Base-by-base conservation (phyloP, 2,797 vertebrate species). In the Argya squamiceps region DNA sequence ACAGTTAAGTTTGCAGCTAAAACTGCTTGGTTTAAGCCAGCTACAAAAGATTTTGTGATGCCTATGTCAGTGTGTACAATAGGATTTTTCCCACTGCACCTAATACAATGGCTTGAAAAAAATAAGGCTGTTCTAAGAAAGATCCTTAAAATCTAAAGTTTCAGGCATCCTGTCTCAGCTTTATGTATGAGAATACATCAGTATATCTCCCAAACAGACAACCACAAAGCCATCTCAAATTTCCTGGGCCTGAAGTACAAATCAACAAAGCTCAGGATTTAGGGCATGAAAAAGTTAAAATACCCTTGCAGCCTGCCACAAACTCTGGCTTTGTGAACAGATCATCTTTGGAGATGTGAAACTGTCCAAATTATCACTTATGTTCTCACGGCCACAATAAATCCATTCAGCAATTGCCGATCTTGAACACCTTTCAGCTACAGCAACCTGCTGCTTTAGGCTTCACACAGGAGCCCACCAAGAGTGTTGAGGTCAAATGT, bases 11-110 rank as follows among this genome's bases (percentile, higher is more conserved):
- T 32, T 93, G 63, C 37, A 18, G 47, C 32, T 94, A 92, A 93
- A 90, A 95, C 50, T 58, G 77, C 73, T 86, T 93, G 56, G 85
- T 87, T 85, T 97, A 90, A 93, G 86, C 50, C 89, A 90, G 74
- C 47, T 69, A 86, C 23, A 92, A 92, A 93, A 80, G 60, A 79
- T 70, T 84, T 88, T 84, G 15, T 2, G 1, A 71, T 60, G 63
- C 20, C 37, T 63, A 5, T 56, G 47, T 75, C 64, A 79, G 14
- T 36, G 21, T 46, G 39, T 43, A 44, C 63, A 70, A 46, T 4
- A 62, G 44, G 64, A 65, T 94, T 92, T 88, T 83, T 60, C 32
- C 27, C 52, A 82, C 56, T 52, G 26, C 39, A 56, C 36, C 34
- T 59, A 84, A 59, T 39, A 59, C 0, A 1, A 46, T 26, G 16